These are phyloP conservation scores for Stichodactyla mertensii DNA, from an alignment of 64 coral and sea anemone species.

Conservation along the genomic window DNA sequence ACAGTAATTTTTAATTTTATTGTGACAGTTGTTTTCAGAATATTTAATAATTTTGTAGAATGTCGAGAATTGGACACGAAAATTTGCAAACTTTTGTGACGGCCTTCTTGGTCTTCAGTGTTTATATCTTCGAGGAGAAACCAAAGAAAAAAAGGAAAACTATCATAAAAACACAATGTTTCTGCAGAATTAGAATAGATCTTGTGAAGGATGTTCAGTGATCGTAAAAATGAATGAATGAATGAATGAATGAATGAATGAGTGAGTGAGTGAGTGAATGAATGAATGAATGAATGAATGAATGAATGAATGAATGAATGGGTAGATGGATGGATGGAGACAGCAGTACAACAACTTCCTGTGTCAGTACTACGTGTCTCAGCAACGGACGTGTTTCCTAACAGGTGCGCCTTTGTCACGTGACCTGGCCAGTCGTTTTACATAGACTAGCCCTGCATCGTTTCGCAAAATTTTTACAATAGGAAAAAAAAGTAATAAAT, in stretches of 20 bases:
- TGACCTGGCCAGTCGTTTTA: not conserved
- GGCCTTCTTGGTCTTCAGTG: no score
- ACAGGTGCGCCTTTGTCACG: not conserved
- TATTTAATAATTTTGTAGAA: no score
- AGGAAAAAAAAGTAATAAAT: no score
- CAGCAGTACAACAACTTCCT: not conserved
- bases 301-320: not conserved
- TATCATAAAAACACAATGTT: no score
- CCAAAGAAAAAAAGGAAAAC: no score
- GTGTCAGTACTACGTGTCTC: not conserved
- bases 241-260: not conserved
- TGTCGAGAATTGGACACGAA: no score
- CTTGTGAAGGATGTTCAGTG: not conserved
- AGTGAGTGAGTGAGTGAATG: not conserved
- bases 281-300: not conserved
- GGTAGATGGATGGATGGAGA: not conserved
- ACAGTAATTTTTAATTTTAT: no score
- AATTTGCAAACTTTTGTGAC: no score
- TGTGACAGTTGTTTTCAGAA: no score
- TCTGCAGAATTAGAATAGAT: not conserved
- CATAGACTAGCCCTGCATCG: no score
- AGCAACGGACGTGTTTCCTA: not conserved
- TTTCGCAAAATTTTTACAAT: no score
- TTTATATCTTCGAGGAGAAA: no score
- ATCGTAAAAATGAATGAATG: not conserved